Percentiles rank a stretch among this genome's conserved stretches.
Conservation (phyloP, 2,113 vertebrate species). For the Crotalus tigris region DNA sequence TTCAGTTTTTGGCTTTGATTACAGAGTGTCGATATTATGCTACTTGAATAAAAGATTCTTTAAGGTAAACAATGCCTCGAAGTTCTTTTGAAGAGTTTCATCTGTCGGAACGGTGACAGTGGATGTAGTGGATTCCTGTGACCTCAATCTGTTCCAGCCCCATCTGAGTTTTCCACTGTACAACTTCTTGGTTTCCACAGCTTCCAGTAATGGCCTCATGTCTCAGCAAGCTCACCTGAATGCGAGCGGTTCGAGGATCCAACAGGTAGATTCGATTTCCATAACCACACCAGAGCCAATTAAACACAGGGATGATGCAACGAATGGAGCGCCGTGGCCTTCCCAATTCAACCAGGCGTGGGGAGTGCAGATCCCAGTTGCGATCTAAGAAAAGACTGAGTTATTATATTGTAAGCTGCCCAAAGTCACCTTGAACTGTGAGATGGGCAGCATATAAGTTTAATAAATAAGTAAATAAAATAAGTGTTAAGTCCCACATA, state of each 20-base stretch:
- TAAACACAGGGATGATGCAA: constrained; percentile 32
- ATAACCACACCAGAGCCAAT: constrained; percentile 49
- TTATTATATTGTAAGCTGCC: not conserved
- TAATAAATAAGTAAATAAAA: not conserved
- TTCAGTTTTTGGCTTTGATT: no score
- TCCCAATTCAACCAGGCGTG: constrained; percentile 41
- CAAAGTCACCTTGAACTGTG: not conserved
- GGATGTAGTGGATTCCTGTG: not conserved
- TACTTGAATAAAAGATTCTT: no score
- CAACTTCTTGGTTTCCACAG: not conserved
- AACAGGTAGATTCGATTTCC: constrained; percentile 44
- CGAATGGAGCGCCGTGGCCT: constrained; percentile 50
- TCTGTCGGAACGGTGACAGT: no score
- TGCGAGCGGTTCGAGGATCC: constrained; percentile 34
- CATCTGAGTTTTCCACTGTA: not conserved
- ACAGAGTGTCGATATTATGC: no score
- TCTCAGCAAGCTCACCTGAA: constrained; percentile 27
- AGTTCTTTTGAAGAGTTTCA: no score
- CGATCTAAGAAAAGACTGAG: not conserved
- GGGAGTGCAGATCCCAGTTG: constrained; percentile 36
- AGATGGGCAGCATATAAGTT: not conserved
- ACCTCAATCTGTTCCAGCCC: not conserved
- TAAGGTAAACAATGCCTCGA: no score
- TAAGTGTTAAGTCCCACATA: not conserved
- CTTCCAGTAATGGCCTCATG: not conserved